Conservation (phyloP, 2,113 vertebrate genomes). For the Tiliqua scincoides region DNA sequence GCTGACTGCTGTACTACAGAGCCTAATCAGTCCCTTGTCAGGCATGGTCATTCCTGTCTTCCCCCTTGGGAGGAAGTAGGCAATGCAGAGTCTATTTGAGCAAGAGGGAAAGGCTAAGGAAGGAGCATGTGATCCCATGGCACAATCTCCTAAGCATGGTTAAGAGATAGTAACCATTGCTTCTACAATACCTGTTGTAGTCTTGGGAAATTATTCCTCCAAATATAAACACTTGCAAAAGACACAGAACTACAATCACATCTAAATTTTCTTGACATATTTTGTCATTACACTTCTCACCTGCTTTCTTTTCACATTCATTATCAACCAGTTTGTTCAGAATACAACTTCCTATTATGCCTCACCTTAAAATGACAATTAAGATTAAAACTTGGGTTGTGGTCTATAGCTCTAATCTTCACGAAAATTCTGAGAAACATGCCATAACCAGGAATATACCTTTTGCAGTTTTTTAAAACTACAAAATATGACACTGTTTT, state of each 20-base stretch:
- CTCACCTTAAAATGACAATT: constrained; percentile 20
- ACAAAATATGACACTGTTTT: not conserved
- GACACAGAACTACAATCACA: not conserved
- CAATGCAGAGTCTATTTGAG: not conserved
- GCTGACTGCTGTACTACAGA: too few species aligned
- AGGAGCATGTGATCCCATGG: not conserved
- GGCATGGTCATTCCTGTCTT: too few species aligned
- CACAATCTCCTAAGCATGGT: not conserved
- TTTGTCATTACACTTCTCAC: constrained; percentile 25
- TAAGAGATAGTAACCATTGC: not conserved
- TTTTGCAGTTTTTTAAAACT: not conserved
- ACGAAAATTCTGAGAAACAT: constrained; percentile 12
- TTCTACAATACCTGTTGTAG: not conserved
- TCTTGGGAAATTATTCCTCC: not conserved
- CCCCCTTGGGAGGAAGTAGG: too few species aligned
- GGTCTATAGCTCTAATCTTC: constrained; percentile 6
- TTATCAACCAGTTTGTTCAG: not conserved
- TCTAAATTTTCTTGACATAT: not conserved
- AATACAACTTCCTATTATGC: constrained; percentile 29
- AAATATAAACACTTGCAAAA: not conserved
- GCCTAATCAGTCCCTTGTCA: too few species aligned
- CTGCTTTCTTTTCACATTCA: not conserved
- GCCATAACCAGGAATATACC: not conserved
- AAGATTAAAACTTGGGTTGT: not conserved
- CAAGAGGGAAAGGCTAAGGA: too few species aligned